Conservation (phyloP, 1,140 invertebrate genomes). For the Cardiocondyla obscurior region DNA sequence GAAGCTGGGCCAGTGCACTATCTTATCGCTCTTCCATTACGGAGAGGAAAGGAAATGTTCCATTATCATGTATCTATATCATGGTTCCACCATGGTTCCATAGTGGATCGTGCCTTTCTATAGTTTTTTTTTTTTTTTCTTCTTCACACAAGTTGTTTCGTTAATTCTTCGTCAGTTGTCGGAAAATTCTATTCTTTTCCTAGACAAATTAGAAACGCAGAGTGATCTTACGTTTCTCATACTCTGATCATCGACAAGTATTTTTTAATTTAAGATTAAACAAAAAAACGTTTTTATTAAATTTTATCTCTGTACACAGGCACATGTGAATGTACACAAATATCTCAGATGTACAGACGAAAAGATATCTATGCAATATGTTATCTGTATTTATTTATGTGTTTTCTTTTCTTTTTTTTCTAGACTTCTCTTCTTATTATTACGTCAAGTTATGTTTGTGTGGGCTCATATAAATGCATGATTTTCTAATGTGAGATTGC, state of each 20-base stretch:
- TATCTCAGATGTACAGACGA: not conserved
- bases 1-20: slow-evolving; percentile 26
- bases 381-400: too few species aligned
- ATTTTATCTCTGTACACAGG: not conserved
- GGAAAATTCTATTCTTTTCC: slow-evolving; percentile 26
- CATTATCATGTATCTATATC: slow-evolving; percentile 52
- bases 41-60: slow-evolving; percentile 43
- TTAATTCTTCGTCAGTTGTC: slow-evolving; percentile 43
- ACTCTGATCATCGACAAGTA: not conserved
- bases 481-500: slow-evolving; percentile 9
- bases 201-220: slow-evolving; percentile 30
- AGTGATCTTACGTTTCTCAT: slow-evolving; percentile 32
- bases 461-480: not conserved
- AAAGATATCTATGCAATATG: not conserved
- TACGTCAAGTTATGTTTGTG: not conserved
- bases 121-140: slow-evolving; percentile 27
- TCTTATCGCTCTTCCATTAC: slow-evolving; percentile 44
- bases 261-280: not conserved
- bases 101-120: slow-evolving; percentile 65
- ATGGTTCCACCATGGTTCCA: slow-evolving; percentile 51
- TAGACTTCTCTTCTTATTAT: not conserved
- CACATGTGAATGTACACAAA: too few species aligned
- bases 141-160: slow-evolving; percentile 43
- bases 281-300: not conserved
- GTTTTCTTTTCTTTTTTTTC: too few species aligned